These are phyloP conservation scores for Yponomeuta malinellus DNA, from an alignment of 2,888 invertebrate species.

Conservation along the genomic window DNA sequence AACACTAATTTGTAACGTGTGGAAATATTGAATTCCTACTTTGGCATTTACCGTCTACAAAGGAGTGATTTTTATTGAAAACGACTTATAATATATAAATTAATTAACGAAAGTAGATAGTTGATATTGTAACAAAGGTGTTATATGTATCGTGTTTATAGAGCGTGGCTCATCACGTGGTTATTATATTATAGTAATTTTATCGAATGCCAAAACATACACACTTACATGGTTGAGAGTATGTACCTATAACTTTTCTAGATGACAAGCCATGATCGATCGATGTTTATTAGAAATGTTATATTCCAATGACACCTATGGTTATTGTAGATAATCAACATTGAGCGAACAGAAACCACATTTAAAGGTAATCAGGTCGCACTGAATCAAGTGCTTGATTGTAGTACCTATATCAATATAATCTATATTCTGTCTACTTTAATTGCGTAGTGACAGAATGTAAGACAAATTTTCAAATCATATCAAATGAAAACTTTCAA, in stretches of 20 bases:
- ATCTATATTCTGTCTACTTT: no score
- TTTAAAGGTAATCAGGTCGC: neutral
- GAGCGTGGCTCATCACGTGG: slow-evolving; percentile 22
- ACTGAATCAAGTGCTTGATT: neutral
- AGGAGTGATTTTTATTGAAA: slow-evolving; percentile 65
- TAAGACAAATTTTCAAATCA: no score
- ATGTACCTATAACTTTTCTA: slow-evolving; percentile 20
- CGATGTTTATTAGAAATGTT: neutral
- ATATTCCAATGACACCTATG: neutral
- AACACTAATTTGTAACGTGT: slow-evolving; percentile 40
- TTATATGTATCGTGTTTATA: slow-evolving; percentile 31
- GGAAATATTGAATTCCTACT: slow-evolving; percentile 67
- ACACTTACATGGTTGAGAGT: slow-evolving; percentile 37
- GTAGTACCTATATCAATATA: neutral
- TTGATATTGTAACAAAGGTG: slow-evolving; percentile 49
- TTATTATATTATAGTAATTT: slow-evolving; percentile 22
- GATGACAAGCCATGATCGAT: neutral
- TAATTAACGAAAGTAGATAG: slow-evolving; percentile 52
- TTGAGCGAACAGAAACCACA: neutral
- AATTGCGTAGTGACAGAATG: no score
- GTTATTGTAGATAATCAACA: neutral
- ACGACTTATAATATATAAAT: slow-evolving; percentile 42
- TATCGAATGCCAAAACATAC: slow-evolving; percentile 55
- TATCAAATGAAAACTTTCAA: no score
- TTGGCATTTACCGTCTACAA: slow-evolving; percentile 73